Evolutionary conservation across 2,888 invertebrate genomes (phyloP).

Genomic region (Vanessa cardui): DNA sequence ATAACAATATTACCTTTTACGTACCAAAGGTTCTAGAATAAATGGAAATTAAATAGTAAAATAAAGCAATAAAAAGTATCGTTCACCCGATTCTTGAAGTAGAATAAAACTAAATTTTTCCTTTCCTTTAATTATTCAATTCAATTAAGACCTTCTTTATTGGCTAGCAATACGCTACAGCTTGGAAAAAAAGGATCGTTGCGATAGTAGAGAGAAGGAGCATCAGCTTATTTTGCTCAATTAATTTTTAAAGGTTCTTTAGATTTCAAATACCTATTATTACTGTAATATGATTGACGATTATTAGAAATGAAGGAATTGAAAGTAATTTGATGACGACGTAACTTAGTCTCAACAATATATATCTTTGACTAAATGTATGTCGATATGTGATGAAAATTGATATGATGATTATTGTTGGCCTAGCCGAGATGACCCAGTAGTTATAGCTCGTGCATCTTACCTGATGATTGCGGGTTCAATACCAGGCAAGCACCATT

Average conservation of each 20-base stretch:
- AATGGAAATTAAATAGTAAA: neutral
- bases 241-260: neutral
- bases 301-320: neutral
- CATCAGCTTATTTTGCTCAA: slow-evolving; percentile 1
- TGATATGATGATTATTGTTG: too few relatives aligned
- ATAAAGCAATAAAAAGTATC: neutral
- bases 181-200: slow-evolving; percentile 1
- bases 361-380: too few relatives aligned
- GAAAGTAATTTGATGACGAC: too few relatives aligned
- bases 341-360: too few relatives aligned
- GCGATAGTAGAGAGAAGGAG: neutral
- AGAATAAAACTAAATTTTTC: neutral
- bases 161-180: slow-evolving; percentile 1
- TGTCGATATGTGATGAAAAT: too few relatives aligned
- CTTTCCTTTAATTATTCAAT: slow-evolving; percentile 3
- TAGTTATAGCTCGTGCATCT: too few relatives aligned
- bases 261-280: too few relatives aligned
- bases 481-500: too few relatives aligned
- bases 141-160: slow-evolving; percentile 8
- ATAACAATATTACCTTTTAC: too few relatives aligned
- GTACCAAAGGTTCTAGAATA: too few relatives aligned
- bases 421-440: too few relatives aligned
- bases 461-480: too few relatives aligned
- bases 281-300: neutral
- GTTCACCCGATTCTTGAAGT: neutral